A percentile compares a stretch with the other conserved stretches of the same genome.
Conservation (phyloP, 2,797 vertebrate species). For the Peromyscus nudipes region DNA sequence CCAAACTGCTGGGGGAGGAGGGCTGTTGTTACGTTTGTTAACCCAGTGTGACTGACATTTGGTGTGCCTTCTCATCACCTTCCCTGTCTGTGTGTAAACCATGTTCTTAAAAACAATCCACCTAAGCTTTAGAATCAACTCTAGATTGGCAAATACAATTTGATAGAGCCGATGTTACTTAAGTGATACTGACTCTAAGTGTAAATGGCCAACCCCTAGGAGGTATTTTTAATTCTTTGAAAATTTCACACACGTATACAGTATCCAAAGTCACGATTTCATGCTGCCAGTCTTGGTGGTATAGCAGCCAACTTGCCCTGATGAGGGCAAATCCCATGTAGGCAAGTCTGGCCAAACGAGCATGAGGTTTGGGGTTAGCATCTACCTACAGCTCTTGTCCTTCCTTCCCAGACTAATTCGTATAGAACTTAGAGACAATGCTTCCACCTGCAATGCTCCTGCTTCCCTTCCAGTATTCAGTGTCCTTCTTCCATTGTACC, state of each 20-base stretch:
- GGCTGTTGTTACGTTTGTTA: background rate
- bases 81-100: conserved; percentile 1
- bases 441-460: background rate
- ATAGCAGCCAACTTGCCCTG: background rate
- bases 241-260: background rate
- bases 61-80: conserved; percentile 2
- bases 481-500: background rate
- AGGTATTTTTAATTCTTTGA: background rate
- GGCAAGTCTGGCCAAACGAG: background rate
- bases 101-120: conserved; percentile 33
- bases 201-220: background rate
- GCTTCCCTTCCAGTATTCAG: conserved; percentile 8
- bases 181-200: background rate
- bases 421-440: background rate
- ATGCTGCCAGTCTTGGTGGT: background rate
- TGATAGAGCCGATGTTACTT: background rate
- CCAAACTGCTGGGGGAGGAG: background rate
- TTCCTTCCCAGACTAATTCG: background rate
- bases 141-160: conserved; percentile 32
- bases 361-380: background rate
- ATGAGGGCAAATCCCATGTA: background rate
- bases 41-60: background rate
- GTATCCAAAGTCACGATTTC: background rate
- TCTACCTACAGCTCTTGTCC: background rate
- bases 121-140: conserved; percentile 55